Conservation (phyloP, 2,888 invertebrate genomes). For the Dimorphilus gyrociliatus region DNA sequence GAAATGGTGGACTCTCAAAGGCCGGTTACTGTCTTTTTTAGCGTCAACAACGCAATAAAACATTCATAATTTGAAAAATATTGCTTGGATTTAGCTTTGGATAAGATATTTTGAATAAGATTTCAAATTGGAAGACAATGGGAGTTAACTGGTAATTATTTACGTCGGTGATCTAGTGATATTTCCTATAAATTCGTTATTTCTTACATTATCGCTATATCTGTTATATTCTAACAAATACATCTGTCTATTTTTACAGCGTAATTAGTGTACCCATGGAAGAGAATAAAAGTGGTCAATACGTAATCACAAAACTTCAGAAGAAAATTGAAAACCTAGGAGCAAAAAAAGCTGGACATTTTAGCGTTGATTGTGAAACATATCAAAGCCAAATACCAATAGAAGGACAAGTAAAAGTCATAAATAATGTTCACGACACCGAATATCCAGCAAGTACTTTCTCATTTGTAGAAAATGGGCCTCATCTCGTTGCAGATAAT, state of each 20-base stretch:
- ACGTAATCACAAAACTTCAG: conserved; percentile 61
- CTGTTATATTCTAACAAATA: too few relatives aligned
- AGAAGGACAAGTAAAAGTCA: conserved; percentile 57
- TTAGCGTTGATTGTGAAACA: conserved; percentile 84
- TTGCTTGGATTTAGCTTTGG: too few relatives aligned
- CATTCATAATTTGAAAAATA: too few relatives aligned
- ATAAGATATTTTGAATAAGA: too few relatives aligned
- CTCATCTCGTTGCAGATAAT: conserved; percentile 73
- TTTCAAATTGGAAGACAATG: too few relatives aligned
- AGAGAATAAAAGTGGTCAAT: conserved; percentile 74
- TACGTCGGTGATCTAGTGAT: too few relatives aligned
- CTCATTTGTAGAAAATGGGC: conserved; percentile 65
- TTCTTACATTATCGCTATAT: too few relatives aligned
- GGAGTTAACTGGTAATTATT: too few relatives aligned
- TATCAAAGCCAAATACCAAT: conserved; percentile 43
- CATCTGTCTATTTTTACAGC: conserved; percentile 38
- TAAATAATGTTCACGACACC: conserved; percentile 84
- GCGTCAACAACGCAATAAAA: too few relatives aligned
- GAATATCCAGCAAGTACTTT: conserved; percentile 88
- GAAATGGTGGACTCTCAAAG: too few relatives aligned
- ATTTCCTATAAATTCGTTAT: too few relatives aligned
- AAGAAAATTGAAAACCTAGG: conserved; percentile 70
- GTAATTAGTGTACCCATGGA: conserved; percentile 71
- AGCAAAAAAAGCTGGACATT: conserved; percentile 70
- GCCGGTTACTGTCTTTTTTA: too few relatives aligned